These are phyloP conservation scores for Elmis aenea DNA, from an alignment of 2,888 invertebrate species.

Conservation along the genomic window DNA sequence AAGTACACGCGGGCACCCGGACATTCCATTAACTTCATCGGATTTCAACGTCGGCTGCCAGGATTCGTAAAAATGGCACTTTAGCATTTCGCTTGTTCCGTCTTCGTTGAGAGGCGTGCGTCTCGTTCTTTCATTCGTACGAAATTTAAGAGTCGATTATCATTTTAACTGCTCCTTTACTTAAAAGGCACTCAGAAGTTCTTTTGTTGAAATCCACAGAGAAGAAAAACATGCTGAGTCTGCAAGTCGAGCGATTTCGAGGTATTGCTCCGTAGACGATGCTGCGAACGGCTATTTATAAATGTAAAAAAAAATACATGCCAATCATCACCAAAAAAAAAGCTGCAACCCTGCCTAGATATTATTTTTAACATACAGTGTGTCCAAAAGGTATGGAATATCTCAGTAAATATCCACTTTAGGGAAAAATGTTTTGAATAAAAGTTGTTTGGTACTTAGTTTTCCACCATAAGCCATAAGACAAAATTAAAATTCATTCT, in stretches of 20 bases:
- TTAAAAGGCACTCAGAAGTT: constrained; percentile 41
- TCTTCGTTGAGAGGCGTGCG: constrained; percentile 19
- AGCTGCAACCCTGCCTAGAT: too few relatives aligned
- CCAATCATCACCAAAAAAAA: constrained; percentile 22
- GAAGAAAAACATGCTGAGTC: constrained; percentile 31
- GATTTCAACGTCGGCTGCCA: constrained; percentile 26
- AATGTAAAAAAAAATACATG: constrained; percentile 22
- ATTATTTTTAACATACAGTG: too few relatives aligned
- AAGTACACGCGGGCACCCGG: constrained; percentile 23
- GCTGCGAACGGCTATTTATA: constrained; percentile 23
- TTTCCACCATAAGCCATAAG: too few relatives aligned
- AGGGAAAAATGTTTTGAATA: too few relatives aligned
- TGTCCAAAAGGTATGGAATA: too few relatives aligned
- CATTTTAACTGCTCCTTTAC: constrained; percentile 43
- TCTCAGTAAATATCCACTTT: too few relatives aligned
- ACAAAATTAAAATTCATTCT: too few relatives aligned
- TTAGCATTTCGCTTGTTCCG: constrained; percentile 30
- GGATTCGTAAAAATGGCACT: constrained; percentile 34
- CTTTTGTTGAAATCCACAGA: constrained; percentile 39
- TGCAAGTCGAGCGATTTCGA: constrained; percentile 18
- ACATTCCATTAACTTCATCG: constrained; percentile 36
- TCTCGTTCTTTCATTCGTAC: constrained; percentile 29
- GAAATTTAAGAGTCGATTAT: constrained; percentile 41
- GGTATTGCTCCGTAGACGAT: constrained; percentile 27
- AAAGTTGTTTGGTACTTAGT: too few relatives aligned